Conservation (phyloP, 2,888 invertebrate genomes). For the Temnothorax ravouxi region DNA sequence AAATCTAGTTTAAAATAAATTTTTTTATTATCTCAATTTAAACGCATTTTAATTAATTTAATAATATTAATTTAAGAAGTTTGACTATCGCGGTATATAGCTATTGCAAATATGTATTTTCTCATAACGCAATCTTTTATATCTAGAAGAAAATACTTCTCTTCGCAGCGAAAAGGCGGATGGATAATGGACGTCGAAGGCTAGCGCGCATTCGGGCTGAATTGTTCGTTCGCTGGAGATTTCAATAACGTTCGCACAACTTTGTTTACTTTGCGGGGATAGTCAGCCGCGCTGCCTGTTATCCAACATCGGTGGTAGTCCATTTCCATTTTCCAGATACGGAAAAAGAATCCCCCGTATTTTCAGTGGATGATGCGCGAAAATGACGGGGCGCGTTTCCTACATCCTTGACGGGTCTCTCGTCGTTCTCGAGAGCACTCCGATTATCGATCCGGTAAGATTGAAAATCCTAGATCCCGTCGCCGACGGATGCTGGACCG, state of each 20-base stretch:
- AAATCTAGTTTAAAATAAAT: background rate
- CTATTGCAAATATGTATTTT: background rate
- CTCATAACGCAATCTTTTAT: background rate
- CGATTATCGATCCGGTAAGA: conserved; percentile 53
- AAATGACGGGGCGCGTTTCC: conserved; percentile 29
- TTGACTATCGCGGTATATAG: background rate
- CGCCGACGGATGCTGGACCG: background rate
- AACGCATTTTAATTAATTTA: background rate
- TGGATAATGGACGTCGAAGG: conserved; percentile 35
- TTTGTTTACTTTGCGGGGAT: conserved; percentile 50
- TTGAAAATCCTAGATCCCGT: conserved; percentile 49
- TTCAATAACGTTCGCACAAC: conserved; percentile 53
- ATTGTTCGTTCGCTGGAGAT: conserved; percentile 36
- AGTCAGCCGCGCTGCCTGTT: conserved; percentile 45
- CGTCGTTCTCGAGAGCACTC: conserved; percentile 37
- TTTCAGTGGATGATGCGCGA: conserved; percentile 40
- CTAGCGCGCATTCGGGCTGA: conserved; percentile 6
- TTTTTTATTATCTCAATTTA: background rate
- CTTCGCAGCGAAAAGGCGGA: background rate
- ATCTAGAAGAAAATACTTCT: conserved; percentile 2
- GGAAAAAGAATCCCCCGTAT: conserved; percentile 20
- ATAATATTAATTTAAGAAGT: conserved; percentile 22
- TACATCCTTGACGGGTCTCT: conserved; percentile 21
- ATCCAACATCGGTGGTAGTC: conserved; percentile 55
- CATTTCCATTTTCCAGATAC: conserved; percentile 50